A percentile compares a stretch with the other conserved stretches of the same genome.
Conservation (phyloP, 2,797 vertebrate genomes). For the Enteromius fasciolatus region DNA sequence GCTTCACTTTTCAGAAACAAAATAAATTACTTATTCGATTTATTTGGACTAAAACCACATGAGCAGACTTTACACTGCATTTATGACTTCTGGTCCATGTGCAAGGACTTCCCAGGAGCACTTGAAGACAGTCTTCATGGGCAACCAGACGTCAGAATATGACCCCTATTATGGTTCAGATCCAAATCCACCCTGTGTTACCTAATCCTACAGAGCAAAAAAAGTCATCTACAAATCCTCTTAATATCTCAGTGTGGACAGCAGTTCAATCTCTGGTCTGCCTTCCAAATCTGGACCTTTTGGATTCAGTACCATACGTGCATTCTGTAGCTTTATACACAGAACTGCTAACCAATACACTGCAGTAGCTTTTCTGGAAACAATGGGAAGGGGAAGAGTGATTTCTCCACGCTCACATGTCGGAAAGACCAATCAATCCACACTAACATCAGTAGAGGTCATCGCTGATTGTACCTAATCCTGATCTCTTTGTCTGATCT, state of each 20-base stretch:
- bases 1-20: not conserved
- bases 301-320: conserved; percentile 38
- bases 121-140: not conserved
- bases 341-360: conserved; percentile 39
- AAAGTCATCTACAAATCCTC: conserved; percentile 48
- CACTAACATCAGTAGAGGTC: not conserved
- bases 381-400: not conserved
- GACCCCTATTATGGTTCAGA: conserved; percentile 1
- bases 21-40: not conserved
- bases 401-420: conserved; percentile 1
- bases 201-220: conserved; percentile 46
- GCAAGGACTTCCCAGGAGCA: not conserved
- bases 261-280: conserved; percentile 22
- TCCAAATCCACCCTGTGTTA: conserved; percentile 22
- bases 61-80: not conserved
- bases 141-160: not conserved
- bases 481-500: conserved; percentile 10
- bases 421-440: conserved; percentile 9
- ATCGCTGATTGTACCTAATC: conserved; percentile 3
- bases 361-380: conserved; percentile 1
- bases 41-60: not conserved
- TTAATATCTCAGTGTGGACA: conserved; percentile 40
- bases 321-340: conserved; percentile 39
- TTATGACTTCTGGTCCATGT: not conserved
- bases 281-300: conserved; percentile 24